Evolutionary conservation across 2,888 invertebrate species (phyloP).

Genomic region (Microplitis manilae): DNA sequence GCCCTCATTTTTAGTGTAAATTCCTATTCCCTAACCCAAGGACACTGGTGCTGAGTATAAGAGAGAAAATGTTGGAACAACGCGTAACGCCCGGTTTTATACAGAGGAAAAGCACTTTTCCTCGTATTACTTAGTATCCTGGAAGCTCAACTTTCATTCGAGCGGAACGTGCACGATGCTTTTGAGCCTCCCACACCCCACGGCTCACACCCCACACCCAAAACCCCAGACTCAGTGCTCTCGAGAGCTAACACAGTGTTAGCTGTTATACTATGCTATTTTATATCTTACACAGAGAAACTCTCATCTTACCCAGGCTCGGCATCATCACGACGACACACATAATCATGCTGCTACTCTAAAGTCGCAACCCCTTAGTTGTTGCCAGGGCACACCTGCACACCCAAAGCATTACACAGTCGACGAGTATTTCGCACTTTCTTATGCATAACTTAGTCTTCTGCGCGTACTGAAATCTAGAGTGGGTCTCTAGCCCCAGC

Average conservation of each 20-base stretch:
- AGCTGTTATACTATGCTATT: not conserved
- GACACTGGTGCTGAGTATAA: too few relatives aligned
- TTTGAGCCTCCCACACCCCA: slow-evolving; percentile 28
- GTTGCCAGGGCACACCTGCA: slow-evolving; percentile 45
- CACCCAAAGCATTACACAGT: slow-evolving; percentile 45
- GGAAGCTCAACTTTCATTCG: slow-evolving; percentile 49
- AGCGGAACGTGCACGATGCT: slow-evolving; percentile 42
- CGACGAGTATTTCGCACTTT: slow-evolving; percentile 50
- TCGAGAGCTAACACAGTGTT: not conserved
- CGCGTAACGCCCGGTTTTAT: slow-evolving; percentile 49
- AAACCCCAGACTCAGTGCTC: slow-evolving; percentile 3
- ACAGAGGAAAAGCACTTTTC: slow-evolving; percentile 64
- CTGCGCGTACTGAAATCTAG: slow-evolving; percentile 37
- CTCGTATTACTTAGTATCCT: slow-evolving; percentile 68
- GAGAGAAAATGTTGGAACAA: slow-evolving; percentile 15
- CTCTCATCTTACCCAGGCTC: too few relatives aligned
- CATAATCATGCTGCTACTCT: not conserved
- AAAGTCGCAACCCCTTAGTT: slow-evolving; percentile 32
- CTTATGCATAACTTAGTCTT: slow-evolving; percentile 48
- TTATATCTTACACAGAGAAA: slow-evolving; percentile 8
- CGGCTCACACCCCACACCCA: slow-evolving; percentile 5
- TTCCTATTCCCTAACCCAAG: too few relatives aligned
- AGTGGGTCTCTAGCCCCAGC: not conserved
- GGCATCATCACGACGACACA: not conserved
- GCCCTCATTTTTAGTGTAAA: too few relatives aligned